A percentile compares a stretch with the other conserved stretches of the same genome.
phyloP scores from a whole-genome alignment of 2,888 invertebrate species.

The Copidosoma aretas region DNA sequence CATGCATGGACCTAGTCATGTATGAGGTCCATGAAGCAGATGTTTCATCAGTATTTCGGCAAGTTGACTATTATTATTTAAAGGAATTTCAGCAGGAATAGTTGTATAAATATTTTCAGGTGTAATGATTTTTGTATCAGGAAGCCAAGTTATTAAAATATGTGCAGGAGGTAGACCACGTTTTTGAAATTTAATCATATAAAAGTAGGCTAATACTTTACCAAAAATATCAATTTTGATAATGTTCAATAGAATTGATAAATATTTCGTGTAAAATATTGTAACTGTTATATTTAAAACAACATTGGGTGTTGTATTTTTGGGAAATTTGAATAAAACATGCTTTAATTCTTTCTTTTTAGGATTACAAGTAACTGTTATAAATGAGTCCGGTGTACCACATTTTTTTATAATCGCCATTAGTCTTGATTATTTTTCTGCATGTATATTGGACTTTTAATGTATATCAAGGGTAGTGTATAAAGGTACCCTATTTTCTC shows the following conservation, averaged over 20 bases:
- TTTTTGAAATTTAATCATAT: background rate
- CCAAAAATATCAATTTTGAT: background rate
- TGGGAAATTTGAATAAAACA: background rate
- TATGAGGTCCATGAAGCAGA: background rate
- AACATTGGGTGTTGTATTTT: background rate
- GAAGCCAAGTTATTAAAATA: background rate
- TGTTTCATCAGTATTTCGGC: background rate
- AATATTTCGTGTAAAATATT: background rate
- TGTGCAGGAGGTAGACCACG: background rate
- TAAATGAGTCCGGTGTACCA: slow-evolving; percentile 33
- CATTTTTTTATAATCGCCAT: slow-evolving; percentile 14
- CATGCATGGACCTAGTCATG: background rate
- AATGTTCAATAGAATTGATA: background rate
- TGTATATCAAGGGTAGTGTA: slow-evolving; percentile 16
- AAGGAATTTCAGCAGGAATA: background rate
- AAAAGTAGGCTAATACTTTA: background rate
- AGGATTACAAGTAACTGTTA: slow-evolving; percentile 38
- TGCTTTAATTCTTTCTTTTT: slow-evolving; percentile 35
- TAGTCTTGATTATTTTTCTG: slow-evolving; percentile 27
- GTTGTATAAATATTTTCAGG: background rate
- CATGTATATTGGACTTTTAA: slow-evolving; percentile 7
- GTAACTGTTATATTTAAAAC: background rate
- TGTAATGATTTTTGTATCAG: background rate
- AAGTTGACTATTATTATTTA: background rate
- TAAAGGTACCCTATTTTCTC: slow-evolving; percentile 8